These are phyloP conservation scores for Agrotis segetum DNA, from an alignment of 2,888 invertebrate species.

Conservation along the genomic window DNA sequence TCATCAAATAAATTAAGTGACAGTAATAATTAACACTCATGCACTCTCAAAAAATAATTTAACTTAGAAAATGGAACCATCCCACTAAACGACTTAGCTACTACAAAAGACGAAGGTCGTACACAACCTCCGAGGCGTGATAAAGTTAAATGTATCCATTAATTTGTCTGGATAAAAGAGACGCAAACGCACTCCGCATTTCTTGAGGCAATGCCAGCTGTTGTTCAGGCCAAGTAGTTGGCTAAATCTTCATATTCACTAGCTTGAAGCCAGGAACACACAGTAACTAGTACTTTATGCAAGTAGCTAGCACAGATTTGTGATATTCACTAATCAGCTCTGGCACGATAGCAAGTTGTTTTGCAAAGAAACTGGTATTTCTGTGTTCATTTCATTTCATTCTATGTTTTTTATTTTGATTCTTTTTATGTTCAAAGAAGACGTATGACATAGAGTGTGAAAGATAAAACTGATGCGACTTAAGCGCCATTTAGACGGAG, in stretches of 20 bases:
- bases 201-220: conserved; percentile 53
- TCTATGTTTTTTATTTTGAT: background rate
- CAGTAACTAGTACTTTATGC: background rate
- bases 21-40: too few species aligned
- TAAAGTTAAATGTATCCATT: conserved; percentile 41
- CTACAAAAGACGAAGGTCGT: conserved; percentile 21
- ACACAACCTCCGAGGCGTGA: conserved; percentile 23
- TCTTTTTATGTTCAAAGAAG: background rate
- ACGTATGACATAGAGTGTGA: background rate
- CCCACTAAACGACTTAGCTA: conserved; percentile 11
- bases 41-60: background rate
- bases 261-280: background rate
- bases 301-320: background rate
- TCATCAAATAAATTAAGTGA: too few species aligned
- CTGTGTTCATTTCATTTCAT: background rate
- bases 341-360: too few species aligned
- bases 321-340: background rate
- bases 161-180: conserved; percentile 40
- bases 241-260: conserved; percentile 37
- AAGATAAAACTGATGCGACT: background rate
- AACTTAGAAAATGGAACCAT: conserved; percentile 4
- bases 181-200: conserved; percentile 29
- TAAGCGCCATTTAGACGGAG: too few species aligned
- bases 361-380: background rate
- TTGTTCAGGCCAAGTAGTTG: conserved; percentile 43